Percentiles rank a stretch among this genome's conserved stretches.
Evolutionary conservation across 1,140 invertebrate species (phyloP).

Genomic region (Drosophila pachea): DNA sequence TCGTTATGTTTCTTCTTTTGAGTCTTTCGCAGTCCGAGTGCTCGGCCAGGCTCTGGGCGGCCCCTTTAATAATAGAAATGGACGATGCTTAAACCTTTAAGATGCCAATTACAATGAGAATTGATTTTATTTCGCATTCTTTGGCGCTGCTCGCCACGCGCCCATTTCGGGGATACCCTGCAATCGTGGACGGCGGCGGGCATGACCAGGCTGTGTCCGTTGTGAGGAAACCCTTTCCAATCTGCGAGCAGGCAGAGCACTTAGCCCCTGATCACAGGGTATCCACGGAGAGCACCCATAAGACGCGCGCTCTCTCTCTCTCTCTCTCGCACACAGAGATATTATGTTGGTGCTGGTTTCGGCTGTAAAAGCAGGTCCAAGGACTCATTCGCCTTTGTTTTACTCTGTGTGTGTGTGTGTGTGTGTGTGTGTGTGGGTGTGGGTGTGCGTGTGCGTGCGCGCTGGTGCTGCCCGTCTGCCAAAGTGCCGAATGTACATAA

Average conservation of each 20-base stretch:
- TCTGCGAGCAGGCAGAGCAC: too few relatives aligned
- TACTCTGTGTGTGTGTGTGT: constrained; percentile 25
- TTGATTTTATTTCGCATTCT: constrained; percentile 70
- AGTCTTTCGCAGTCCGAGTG: not conserved
- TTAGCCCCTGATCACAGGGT: constrained; percentile 5
- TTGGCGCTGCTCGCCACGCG: constrained; percentile 19
- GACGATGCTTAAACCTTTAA: constrained; percentile 63
- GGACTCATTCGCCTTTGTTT: constrained; percentile 27
- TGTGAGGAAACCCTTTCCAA: too few relatives aligned
- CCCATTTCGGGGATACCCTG: constrained; percentile 14
- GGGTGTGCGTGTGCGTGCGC: constrained; percentile 5
- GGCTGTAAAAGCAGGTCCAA: constrained; percentile 11
- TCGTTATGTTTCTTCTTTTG: too few relatives aligned
- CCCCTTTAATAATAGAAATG: constrained; percentile 59
- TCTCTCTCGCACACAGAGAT: not conserved
- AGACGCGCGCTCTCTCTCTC: too few relatives aligned
- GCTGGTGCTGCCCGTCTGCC: constrained; percentile 51
- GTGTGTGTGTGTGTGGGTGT: constrained; percentile 10
- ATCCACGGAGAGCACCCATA: not conserved
- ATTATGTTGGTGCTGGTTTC: constrained; percentile 11
- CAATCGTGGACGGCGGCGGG: too few relatives aligned
- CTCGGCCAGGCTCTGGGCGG: not conserved
- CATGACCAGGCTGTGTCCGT: too few relatives aligned
- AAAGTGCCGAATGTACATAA: constrained; percentile 72
- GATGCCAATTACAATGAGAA: constrained; percentile 74